Evolutionary conservation across 2,113 vertebrate species (phyloP).

Genomic region (Atlantisia rogersi): DNA sequence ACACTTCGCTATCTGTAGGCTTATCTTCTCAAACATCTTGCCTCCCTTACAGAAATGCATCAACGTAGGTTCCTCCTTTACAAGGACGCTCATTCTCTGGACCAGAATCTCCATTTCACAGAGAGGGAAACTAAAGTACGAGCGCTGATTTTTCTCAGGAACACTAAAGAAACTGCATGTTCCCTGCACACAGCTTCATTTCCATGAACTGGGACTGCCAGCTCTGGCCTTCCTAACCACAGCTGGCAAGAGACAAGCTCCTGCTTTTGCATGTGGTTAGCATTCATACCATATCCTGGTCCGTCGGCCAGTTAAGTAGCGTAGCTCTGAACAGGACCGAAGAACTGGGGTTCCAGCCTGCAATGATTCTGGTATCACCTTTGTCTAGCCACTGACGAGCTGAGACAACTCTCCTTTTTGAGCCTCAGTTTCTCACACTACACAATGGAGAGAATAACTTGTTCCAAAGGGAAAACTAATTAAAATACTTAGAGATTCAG

Average conservation of each 20-base stretch:
- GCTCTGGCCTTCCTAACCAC: neutral
- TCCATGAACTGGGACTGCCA: neutral
- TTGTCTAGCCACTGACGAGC: neutral
- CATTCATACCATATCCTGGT: neutral
- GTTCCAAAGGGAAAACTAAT: neutral
- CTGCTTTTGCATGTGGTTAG: neutral
- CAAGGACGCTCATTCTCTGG: neutral
- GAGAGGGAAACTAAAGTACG: neutral
- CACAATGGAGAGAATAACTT: neutral
- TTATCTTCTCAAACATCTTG: neutral
- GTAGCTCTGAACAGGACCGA: neutral
- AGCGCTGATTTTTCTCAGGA: neutral
- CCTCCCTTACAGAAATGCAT: neutral
- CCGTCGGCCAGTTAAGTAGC: neutral
- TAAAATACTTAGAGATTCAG: conserved; percentile 1
- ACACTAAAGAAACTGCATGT: accelerated
- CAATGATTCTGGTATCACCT: neutral
- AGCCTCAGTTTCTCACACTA: neutral
- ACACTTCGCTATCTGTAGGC: neutral
- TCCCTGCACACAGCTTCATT: neutral
- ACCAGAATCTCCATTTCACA: neutral
- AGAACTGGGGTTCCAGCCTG: neutral
- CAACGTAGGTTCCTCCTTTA: neutral
- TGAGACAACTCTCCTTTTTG: neutral
- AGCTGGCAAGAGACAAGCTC: neutral